phyloP scores from a whole-genome alignment of 2,113 vertebrate species.

The Lamprotornis superbus region DNA sequence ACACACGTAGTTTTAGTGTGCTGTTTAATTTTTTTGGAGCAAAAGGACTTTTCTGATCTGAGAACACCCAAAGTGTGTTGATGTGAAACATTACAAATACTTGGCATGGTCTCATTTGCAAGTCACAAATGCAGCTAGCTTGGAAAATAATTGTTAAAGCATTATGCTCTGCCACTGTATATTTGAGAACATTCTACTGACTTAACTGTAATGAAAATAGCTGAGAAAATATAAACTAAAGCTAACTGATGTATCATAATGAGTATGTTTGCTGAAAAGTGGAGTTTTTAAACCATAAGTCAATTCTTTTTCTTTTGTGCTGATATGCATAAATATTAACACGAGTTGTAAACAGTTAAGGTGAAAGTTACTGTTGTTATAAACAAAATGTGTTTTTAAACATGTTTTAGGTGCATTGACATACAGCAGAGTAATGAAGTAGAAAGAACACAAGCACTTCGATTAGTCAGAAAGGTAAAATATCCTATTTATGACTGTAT shows the following conservation, averaged over 20 bases:
- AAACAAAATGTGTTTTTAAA: not conserved
- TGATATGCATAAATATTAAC: not conserved
- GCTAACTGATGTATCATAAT: not conserved
- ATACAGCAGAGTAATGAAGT: slow-evolving; percentile 99
- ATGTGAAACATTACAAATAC: not conserved
- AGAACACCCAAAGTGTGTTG: not conserved
- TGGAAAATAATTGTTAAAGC: not conserved
- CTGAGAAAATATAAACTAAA: not conserved
- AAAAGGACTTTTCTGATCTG: not conserved
- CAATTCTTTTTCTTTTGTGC: not conserved
- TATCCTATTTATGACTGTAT: not conserved
- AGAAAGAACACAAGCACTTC: slow-evolving; percentile 96
- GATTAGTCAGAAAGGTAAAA: slow-evolving; percentile 95
- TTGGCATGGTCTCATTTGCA: not conserved
- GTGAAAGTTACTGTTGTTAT: not conserved
- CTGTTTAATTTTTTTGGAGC: not conserved
- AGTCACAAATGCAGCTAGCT: not conserved
- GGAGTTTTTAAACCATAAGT: not conserved
- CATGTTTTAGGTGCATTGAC: slow-evolving; percentile 90
- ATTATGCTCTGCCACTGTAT: not conserved
- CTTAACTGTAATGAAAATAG: not conserved
- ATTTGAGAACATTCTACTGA: not conserved
- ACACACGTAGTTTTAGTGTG: not conserved
- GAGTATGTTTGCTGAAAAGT: not conserved
- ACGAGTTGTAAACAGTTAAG: not conserved